A percentile compares a stretch with the other conserved stretches of the same genome.
These are phyloP conservation scores for Psammodynastes pulverulentus DNA, from an alignment of 2,113 vertebrate species.

Conservation along the genomic window DNA sequence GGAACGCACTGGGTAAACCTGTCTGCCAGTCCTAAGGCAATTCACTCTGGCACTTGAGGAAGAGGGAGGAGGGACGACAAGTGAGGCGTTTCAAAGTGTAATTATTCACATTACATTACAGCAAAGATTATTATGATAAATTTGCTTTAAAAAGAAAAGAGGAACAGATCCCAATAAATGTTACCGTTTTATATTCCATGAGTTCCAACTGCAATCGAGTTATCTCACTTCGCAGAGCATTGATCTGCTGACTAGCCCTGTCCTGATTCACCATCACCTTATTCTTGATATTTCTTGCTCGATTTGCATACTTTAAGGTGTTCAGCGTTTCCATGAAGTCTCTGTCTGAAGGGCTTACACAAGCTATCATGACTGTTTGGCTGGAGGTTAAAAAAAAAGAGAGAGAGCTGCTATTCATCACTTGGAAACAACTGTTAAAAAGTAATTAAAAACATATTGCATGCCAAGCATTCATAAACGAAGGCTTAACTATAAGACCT, in stretches of 20 bases:
- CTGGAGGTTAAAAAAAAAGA: constrained; percentile 75
- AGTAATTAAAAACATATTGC: background rate
- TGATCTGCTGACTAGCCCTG: constrained; percentile 94
- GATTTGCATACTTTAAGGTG: constrained; percentile 92
- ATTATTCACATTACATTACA: background rate
- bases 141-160: constrained; percentile 8
- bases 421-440: background rate
- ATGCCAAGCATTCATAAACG: background rate
- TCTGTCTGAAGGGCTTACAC: constrained; percentile 94
- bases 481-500: background rate
- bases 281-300: constrained; percentile 98
- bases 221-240: constrained; percentile 87
- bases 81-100: background rate
- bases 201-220: constrained; percentile 95
- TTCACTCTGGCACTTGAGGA: background rate
- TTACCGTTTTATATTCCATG: constrained; percentile 96
- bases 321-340: constrained; percentile 99
- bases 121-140: background rate
- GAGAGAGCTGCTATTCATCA: constrained; percentile 32
- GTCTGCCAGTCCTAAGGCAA: background rate
- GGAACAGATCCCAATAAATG: background rate
- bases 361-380: constrained; percentile 97
- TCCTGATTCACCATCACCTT: constrained; percentile 97
- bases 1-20: background rate
- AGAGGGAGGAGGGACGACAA: too few species aligned